Conservation (phyloP, 2,113 vertebrate species). For the Serinus canaria region DNA sequence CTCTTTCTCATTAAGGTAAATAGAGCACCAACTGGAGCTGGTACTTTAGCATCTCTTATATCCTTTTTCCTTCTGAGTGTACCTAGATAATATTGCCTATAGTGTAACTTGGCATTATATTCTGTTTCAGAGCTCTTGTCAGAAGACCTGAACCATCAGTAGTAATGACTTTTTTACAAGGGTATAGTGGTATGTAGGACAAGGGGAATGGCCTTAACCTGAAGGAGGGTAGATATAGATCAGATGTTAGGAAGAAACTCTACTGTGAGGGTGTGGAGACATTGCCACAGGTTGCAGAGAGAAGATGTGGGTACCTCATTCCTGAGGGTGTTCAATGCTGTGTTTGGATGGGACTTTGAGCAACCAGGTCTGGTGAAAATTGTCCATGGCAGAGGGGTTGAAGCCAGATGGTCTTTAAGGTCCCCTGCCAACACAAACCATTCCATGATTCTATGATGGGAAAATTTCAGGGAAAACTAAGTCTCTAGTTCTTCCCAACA, state of each 20-base stretch:
- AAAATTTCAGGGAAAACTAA: neutral
- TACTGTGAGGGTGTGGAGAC: neutral
- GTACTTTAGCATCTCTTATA: neutral
- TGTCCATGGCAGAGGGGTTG: neutral
- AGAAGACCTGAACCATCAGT: neutral
- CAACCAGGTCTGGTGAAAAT: neutral
- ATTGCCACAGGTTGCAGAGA: no score
- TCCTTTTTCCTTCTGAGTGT: neutral
- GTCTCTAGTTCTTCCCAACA: neutral
- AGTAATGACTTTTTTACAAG: neutral
- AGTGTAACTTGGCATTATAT: neutral
- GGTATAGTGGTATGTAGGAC: neutral
- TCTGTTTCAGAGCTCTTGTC: neutral
- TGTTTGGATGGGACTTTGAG: neutral
- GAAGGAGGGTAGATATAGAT: neutral
- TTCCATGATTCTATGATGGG: neutral
- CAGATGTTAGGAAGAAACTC: neutral
- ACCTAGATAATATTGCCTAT: neutral
- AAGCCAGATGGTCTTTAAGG: neutral
- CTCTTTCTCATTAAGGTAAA: neutral
- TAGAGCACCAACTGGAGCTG: neutral
- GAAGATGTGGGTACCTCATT: neutral
- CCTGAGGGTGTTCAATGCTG: neutral
- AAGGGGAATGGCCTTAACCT: neutral
- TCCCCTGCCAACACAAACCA: neutral